These are phyloP conservation scores for Camponotus vicinus DNA, from an alignment of 1,140 invertebrate species.

Conservation along the genomic window DNA sequence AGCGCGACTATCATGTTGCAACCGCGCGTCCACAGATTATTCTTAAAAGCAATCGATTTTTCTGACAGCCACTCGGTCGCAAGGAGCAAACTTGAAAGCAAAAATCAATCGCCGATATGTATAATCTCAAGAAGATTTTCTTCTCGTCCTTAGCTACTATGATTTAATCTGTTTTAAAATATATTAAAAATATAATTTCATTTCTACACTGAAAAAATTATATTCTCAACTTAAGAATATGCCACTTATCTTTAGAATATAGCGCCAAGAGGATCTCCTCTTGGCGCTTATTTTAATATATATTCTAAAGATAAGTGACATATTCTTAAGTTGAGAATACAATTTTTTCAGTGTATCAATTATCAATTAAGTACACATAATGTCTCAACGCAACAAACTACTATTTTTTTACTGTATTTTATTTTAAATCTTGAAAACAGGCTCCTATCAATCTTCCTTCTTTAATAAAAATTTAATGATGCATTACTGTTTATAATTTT, in stretches of 20 bases:
- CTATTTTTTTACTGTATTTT: background rate
- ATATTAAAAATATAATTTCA: slow-evolving; percentile 17
- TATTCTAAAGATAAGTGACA: no score
- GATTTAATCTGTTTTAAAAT: slow-evolving; percentile 40
- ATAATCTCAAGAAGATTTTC: slow-evolving; percentile 23
- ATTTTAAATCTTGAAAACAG: background rate
- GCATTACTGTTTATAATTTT: background rate
- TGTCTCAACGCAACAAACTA: background rate
- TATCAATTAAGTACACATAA: slow-evolving; percentile 3
- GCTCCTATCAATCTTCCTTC: no score
- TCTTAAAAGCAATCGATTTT: slow-evolving; percentile 72
- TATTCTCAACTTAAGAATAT: no score
- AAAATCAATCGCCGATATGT: slow-evolving; percentile 41
- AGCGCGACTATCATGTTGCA: slow-evolving; percentile 71
- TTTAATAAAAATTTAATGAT: background rate
- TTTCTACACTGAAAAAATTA: background rate
- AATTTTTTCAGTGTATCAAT: background rate
- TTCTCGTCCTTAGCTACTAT: background rate
- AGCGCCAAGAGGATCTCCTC: no score
- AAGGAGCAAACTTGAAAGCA: slow-evolving; percentile 34
- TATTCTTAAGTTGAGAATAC: no score
- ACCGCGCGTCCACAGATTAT: slow-evolving; percentile 74
- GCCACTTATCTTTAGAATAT: no score
- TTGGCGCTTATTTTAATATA: no score
- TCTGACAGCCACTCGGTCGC: slow-evolving; percentile 34